Percentiles rank a stretch among this genome's conserved stretches.
phyloP scores from a whole-genome alignment of 2,797 vertebrate genomes.

The Ctenochaetus hawaiiensis region DNA sequence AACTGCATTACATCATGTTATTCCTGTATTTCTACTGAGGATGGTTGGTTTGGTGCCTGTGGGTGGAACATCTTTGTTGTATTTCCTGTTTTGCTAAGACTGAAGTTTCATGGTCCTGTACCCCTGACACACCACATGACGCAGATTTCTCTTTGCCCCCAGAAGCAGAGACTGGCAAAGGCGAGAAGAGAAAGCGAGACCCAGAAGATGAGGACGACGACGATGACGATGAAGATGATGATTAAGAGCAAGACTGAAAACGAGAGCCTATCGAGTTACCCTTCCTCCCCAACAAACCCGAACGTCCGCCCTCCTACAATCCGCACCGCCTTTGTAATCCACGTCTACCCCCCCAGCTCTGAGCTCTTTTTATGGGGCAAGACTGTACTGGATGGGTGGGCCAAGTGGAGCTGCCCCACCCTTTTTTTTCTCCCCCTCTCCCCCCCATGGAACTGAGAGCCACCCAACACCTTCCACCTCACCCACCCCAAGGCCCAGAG shows the following conservation, averaged over 20 bases:
- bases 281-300: slow-evolving; percentile 79
- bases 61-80: not conserved
- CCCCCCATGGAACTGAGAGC: slow-evolving; percentile 76
- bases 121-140: slow-evolving; percentile 15
- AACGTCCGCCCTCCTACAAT: slow-evolving; percentile 74
- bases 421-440: slow-evolving; percentile 8
- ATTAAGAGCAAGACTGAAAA: slow-evolving; percentile 80
- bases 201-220: slow-evolving; percentile 92
- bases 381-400: slow-evolving; percentile 90
- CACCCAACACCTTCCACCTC: slow-evolving; percentile 66
- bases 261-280: slow-evolving; percentile 79
- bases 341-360: slow-evolving; percentile 76
- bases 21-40: not conserved
- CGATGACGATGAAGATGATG: slow-evolving; percentile 88
- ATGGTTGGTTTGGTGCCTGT: not conserved
- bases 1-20: not conserved
- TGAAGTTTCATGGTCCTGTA: not conserved
- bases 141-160: slow-evolving; percentile 51
- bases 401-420: slow-evolving; percentile 80
- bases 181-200: slow-evolving; percentile 95
- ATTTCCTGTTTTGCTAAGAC: not conserved
- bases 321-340: slow-evolving; percentile 84
- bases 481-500: slow-evolving; percentile 68
- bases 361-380: slow-evolving; percentile 87
- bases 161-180: slow-evolving; percentile 88